Conservation (phyloP, 1,140 invertebrate genomes). For the Dendroctonus valens region DNA sequence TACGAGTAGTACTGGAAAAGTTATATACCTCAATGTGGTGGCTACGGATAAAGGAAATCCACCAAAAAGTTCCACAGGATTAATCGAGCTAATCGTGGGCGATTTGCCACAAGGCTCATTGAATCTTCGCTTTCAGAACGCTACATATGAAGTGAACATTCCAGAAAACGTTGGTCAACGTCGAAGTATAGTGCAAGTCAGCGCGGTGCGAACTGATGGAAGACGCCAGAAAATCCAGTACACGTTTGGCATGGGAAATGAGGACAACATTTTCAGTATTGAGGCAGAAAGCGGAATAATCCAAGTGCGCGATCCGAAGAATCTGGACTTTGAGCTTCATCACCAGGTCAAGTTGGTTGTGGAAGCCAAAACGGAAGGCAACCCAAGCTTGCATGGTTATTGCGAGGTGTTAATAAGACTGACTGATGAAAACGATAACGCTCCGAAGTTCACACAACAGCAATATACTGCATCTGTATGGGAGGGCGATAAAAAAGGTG, state of each 20-base stretch:
- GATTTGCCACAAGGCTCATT: constrained; percentile 64
- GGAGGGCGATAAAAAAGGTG: constrained; percentile 85
- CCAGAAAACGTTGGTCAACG: constrained; percentile 74
- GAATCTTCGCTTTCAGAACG: constrained; percentile 76
- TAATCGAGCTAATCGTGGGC: constrained; percentile 81
- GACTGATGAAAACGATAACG: constrained; percentile 88
- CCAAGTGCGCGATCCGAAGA: constrained; percentile 70
- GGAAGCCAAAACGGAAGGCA: constrained; percentile 65
- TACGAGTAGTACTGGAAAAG: constrained; percentile 73
- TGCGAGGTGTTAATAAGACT: constrained; percentile 76
- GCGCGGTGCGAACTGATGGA: constrained; percentile 81
- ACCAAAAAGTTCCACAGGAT: constrained; percentile 69
- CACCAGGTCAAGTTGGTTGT: constrained; percentile 61
- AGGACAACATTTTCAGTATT: constrained; percentile 79
- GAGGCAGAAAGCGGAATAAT: constrained; percentile 75
- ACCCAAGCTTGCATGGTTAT: constrained; percentile 71
- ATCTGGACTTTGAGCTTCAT: constrained; percentile 77
- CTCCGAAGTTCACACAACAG: constrained; percentile 85
- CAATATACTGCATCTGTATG: constrained; percentile 84
- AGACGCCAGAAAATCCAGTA: constrained; percentile 78
- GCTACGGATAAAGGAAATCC: constrained; percentile 88
- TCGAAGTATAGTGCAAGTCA: constrained; percentile 74
- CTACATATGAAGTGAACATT: constrained; percentile 72
- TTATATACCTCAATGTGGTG: constrained; percentile 78
- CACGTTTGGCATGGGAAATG: constrained; percentile 85